A percentile compares a stretch with the other conserved stretches of the same genome.
Evolutionary conservation across 2,797 vertebrate species (phyloP).

Genomic region (Dicrostonyx torquatus): DNA sequence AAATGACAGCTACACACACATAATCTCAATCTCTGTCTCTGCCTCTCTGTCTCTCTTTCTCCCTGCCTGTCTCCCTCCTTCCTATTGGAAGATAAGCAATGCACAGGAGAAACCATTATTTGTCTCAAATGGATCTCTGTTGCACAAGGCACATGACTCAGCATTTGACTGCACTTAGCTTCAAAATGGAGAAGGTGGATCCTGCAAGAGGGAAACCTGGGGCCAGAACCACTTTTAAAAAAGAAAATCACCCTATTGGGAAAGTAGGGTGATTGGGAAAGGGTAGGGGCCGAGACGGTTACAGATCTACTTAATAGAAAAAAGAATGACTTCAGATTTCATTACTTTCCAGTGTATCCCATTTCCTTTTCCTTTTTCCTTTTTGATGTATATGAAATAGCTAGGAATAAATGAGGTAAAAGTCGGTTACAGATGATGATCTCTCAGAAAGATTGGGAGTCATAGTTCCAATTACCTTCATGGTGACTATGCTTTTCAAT

Average conservation of each 20-base stretch:
- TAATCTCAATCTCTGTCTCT: background rate
- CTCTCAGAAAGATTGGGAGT: conserved; percentile 51
- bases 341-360: conserved; percentile 45
- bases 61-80: background rate
- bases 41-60: background rate
- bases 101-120: conserved; percentile 92
- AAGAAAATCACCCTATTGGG: conserved; percentile 82
- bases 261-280: conserved; percentile 61
- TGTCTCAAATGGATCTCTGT: conserved; percentile 91
- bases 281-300: background rate
- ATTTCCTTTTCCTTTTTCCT: background rate
- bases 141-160: conserved; percentile 90
- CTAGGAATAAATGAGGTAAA: conserved; percentile 50
- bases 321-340: conserved; percentile 48
- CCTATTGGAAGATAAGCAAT: conserved; percentile 88
- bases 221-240: conserved; percentile 84
- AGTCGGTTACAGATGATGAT: background rate
- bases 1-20: background rate
- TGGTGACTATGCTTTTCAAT: conserved; percentile 54
- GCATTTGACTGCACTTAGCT: conserved; percentile 91
- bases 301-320: conserved; percentile 50
- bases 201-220: conserved; percentile 90
- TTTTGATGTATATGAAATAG: conserved; percentile 7
- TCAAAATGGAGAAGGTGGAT: conserved; percentile 93
- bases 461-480: conserved; percentile 45